Evolutionary conservation across 37 sponge, comb jelly and placozoan species (phyloP).

Genomic region (Lycopodina hypogea): DNA sequence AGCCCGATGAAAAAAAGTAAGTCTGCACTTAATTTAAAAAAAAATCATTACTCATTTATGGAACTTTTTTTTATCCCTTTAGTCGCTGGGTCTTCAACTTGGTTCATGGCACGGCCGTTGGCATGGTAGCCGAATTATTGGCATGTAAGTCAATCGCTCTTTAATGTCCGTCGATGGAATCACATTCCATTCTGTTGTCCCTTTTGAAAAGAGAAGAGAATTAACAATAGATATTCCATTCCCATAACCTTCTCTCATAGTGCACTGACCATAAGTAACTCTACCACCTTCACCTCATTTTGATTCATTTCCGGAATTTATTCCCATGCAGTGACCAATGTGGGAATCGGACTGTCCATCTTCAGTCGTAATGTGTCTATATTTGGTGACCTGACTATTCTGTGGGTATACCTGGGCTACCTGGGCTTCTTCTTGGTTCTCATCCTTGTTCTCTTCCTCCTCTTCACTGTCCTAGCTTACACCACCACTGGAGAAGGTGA

Average conservation of each 20-base stretch:
- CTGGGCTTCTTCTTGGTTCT: slow-evolving; percentile 14
- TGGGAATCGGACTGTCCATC: slow-evolving; percentile 30
- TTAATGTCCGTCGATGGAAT: background rate
- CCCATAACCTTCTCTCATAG: background rate
- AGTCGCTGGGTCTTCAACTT: slow-evolving; percentile 69
- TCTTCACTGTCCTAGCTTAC: slow-evolving; percentile 15
- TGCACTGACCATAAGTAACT: too few species aligned
- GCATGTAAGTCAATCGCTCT: slow-evolving; percentile 34
- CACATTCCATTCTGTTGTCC: background rate
- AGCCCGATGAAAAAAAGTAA: slow-evolving; percentile 35
- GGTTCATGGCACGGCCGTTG: slow-evolving; percentile 49
- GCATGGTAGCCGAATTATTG: slow-evolving; percentile 31
- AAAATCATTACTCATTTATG: too few species aligned
- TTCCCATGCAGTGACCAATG: slow-evolving; percentile 25
- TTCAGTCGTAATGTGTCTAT: slow-evolving; percentile 2
- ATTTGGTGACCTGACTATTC: slow-evolving; percentile 11
- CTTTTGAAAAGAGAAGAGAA: background rate
- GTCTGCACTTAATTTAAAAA: background rate
- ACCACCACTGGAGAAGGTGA: slow-evolving; percentile 3
- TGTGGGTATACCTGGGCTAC: slow-evolving; percentile 41
- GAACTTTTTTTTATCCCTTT: background rate
- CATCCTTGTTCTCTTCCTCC: slow-evolving; percentile 3
- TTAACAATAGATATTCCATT: background rate
- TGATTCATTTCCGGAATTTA: background rate
- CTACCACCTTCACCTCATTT: background rate